Conservation (phyloP, 2,888 invertebrate species). For the Oconnorella tubifera region DNA sequence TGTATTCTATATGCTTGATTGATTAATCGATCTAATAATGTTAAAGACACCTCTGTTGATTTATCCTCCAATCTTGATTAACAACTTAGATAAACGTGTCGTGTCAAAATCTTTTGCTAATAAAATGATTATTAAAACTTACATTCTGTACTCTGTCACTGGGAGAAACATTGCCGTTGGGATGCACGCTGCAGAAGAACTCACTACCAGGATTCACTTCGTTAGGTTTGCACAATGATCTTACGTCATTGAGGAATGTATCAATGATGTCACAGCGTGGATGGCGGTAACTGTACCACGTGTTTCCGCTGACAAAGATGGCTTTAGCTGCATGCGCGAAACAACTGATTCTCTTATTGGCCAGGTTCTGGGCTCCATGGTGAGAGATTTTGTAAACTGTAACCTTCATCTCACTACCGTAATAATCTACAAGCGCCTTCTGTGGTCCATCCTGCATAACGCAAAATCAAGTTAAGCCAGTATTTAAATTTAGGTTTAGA, state of each 20-base stretch:
- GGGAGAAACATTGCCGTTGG: not conserved
- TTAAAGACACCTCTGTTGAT: no score
- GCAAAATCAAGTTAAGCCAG: no score
- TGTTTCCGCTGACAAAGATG: constrained; percentile 27
- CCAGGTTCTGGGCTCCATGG: constrained; percentile 28
- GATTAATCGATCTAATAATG: no score
- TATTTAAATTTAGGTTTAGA: no score
- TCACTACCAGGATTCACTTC: constrained; percentile 9
- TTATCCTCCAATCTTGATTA: no score
- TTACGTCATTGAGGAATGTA: constrained; percentile 13
- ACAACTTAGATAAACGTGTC: no score
- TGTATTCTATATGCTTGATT: no score
- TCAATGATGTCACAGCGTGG: constrained; percentile 29
- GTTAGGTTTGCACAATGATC: constrained; percentile 22
- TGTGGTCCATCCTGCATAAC: constrained; percentile 26
- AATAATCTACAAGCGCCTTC: constrained; percentile 25
- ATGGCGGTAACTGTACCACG: constrained; percentile 25
- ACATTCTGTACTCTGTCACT: constrained; percentile 6
- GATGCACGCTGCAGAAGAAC: constrained; percentile 26
- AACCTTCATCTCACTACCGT: constrained; percentile 22
- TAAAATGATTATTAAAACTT: not conserved
- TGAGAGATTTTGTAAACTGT: constrained; percentile 28
- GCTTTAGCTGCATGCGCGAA: constrained; percentile 25
- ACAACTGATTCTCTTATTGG: constrained; percentile 28
- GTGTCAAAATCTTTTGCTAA: no score